Evolutionary conservation across 2,888 invertebrate genomes (phyloP).

Genomic region (Tuta absoluta): DNA sequence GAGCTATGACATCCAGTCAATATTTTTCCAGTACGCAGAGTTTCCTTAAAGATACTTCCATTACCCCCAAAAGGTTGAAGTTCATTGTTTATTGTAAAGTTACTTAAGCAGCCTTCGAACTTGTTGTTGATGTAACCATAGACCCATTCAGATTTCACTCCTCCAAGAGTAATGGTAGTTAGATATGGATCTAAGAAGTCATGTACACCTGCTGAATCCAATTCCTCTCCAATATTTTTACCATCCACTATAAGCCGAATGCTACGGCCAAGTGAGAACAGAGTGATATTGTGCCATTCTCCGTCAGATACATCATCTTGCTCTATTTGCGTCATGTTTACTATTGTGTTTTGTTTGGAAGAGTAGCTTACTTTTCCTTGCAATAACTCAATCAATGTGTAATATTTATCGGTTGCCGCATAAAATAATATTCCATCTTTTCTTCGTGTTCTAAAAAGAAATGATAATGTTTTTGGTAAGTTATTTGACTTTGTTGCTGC

Average conservation of each 20-base stretch:
- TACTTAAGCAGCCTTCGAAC: slow-evolving; percentile 94
- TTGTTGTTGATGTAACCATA: slow-evolving; percentile 79
- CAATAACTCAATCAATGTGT: slow-evolving; percentile 89
- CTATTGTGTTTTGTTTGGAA: slow-evolving; percentile 88
- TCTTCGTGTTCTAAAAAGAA: slow-evolving; percentile 90
- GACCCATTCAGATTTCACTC: slow-evolving; percentile 84
- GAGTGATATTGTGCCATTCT: slow-evolving; percentile 92
- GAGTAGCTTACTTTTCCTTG: slow-evolving; percentile 89
- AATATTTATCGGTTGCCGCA: slow-evolving; percentile 93
- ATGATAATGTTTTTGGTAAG: slow-evolving; percentile 87
- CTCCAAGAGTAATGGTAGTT: slow-evolving; percentile 90
- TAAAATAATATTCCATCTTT: slow-evolving; percentile 91
- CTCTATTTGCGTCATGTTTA: slow-evolving; percentile 90
- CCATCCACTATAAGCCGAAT: slow-evolving; percentile 88
- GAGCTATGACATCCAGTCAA: slow-evolving; percentile 87
- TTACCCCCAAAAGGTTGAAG: slow-evolving; percentile 94
- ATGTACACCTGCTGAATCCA: slow-evolving; percentile 92
- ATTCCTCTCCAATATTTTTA: slow-evolving; percentile 88
- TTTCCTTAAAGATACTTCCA: slow-evolving; percentile 89
- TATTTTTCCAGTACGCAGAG: slow-evolving; percentile 86
- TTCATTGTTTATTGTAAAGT: slow-evolving; percentile 94
- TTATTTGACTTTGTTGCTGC: slow-evolving; percentile 58
- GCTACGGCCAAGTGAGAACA: slow-evolving; percentile 86
- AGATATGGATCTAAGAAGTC: slow-evolving; percentile 96
- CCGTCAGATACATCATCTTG: slow-evolving; percentile 87